These are phyloP conservation scores for Aplysina aerophoba DNA, from an alignment of 37 sponge, comb jelly and placozoan species.

Conservation along the genomic window DNA sequence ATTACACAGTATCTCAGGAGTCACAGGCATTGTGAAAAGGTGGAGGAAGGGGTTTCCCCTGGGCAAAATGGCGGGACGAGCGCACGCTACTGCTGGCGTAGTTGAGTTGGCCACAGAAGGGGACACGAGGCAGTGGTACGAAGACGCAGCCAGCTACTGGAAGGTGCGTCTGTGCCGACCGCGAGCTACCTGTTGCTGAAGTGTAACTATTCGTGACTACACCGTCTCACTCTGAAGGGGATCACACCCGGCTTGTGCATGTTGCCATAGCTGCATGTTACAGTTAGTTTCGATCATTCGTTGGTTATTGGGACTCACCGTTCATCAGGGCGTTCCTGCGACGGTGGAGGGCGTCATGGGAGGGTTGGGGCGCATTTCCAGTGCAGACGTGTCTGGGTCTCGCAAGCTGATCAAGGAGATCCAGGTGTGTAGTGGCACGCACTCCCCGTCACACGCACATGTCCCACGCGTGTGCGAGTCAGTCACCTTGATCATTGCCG, in stretches of 20 bases:
- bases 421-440: neutral
- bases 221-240: no score
- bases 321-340: slow-evolving; percentile 72
- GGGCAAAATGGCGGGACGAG: neutral
- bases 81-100: neutral
- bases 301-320: no score
- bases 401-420: slow-evolving; percentile 50
- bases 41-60: slow-evolving; percentile 27
- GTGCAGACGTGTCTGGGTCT: slow-evolving; percentile 66
- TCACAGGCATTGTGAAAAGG: no score
- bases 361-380: slow-evolving; percentile 74
- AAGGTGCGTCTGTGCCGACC: slow-evolving; percentile 33
- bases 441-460: no score
- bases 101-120: neutral
- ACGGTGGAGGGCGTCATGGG: slow-evolving; percentile 93
- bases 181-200: neutral
- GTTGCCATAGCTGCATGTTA: no score
- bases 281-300: no score
- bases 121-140: slow-evolving; percentile 28
- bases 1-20: no score
- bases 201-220: no score
- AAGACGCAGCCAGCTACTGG: slow-evolving; percentile 61
- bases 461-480: no score
- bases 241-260: no score
- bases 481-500: no score